Percentiles rank a stretch among this genome's conserved stretches.
Conservation (phyloP, 2,113 vertebrate genomes). For the Coracopsis vasa region DNA sequence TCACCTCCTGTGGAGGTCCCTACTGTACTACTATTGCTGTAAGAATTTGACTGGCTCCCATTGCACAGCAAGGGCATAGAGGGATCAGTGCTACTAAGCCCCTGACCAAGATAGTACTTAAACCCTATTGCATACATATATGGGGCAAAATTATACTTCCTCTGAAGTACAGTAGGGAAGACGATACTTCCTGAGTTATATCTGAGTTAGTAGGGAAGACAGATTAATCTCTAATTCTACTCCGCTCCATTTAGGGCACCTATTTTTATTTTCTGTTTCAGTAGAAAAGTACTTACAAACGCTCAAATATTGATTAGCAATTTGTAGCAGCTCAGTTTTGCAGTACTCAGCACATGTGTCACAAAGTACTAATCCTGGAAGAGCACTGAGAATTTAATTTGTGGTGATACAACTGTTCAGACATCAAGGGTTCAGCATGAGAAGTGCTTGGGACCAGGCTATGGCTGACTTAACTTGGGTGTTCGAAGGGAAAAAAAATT, state of each 20-base stretch:
- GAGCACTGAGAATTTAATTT: neutral
- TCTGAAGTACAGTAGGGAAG: neutral
- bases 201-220: neutral
- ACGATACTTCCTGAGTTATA: neutral
- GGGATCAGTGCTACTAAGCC: neutral
- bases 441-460: neutral
- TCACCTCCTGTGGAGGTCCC: constrained; percentile 4
- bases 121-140: neutral
- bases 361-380: neutral
- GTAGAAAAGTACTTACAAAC: neutral
- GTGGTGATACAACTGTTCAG: neutral
- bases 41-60: neutral
- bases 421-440: neutral
- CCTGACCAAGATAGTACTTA: neutral
- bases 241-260: neutral
- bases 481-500: neutral
- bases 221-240: neutral
- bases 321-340: neutral
- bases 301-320: neutral
- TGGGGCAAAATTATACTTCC: neutral
- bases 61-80: neutral
- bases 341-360: rapidly evolving
- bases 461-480: neutral
- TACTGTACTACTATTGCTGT: neutral
- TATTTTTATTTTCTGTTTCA: neutral